Base-by-base conservation (phyloP, 2,113 vertebrate species). In the Scortum barcoo region DNA sequence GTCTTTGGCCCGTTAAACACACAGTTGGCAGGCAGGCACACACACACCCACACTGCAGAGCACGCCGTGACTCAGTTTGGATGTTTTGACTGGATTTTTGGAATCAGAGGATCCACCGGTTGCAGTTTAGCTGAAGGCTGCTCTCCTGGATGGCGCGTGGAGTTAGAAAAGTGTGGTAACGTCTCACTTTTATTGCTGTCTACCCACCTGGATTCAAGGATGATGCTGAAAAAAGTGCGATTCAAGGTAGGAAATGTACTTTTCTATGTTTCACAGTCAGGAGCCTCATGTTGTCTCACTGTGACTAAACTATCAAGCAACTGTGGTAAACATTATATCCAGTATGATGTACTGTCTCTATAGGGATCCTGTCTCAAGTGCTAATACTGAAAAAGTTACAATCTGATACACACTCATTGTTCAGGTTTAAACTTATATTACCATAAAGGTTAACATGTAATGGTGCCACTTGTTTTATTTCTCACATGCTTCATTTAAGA, bases 171-270 rank as follows among this genome's bases (percentile, higher is more conserved):
- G 75, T 77, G 71, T 58, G 33, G 16, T 51, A 13, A 17, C 7
- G 0, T 40, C 22, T 63, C 0, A 3, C 19, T 33, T 26, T 30
- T n/a, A 19, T 54, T 38, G 1, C 10, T 2, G 1, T 54, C 53
- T 2, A 0, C 16, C 48, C 24, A 2, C 13, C 57, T 53, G 60
- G 76, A 88, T 16, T 53, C 1, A 11, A 58, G 4, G 17, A 94
- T 80, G 78, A 93, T 93, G 90, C 83, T 89, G 7, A 94, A 93
- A 84, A 94, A 93, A 81, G 93, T 94, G 1, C 58, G 88, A 74
- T 94, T 94, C 57, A 87, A 93, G 93, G 93, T 94, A 91, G 46
- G 92, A 75, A 76, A 30, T 0, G 20, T 33, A 33, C 19, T 1
- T 54, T 44, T 20, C 6, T 69, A 30, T 17, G 26, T 12, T 20